These are phyloP conservation scores for Drosophila helvetica DNA, from an alignment of 2,888 invertebrate genomes.

Conservation along the genomic window DNA sequence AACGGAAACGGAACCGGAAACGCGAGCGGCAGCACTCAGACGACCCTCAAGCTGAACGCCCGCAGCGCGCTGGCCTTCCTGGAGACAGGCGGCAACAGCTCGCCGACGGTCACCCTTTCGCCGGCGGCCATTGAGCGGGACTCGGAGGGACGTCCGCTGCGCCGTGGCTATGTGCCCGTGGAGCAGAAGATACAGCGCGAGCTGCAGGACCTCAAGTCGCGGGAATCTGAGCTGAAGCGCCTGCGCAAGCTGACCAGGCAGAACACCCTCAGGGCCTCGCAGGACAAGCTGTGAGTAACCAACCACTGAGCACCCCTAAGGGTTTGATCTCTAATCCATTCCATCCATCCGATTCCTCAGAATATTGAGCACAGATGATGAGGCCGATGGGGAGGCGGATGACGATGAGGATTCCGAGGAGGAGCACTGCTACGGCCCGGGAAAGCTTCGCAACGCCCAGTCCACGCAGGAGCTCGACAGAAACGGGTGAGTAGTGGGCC, in stretches of 20 bases:
- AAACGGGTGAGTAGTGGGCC: constrained; percentile 79
- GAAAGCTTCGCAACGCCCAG: constrained; percentile 87
- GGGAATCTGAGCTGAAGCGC: constrained; percentile 91
- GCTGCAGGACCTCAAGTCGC: constrained; percentile 91
- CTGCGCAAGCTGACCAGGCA: constrained; percentile 86
- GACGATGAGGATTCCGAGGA: constrained; percentile 87
- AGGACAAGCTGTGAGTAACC: constrained; percentile 85
- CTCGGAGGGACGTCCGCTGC: constrained; percentile 87
- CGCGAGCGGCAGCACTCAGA: constrained; percentile 16
- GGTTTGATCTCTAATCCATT: neutral
- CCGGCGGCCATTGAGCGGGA: constrained; percentile 85
- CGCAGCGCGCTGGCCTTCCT: constrained; percentile 63
- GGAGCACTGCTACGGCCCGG: constrained; percentile 86
- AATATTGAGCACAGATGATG: constrained; percentile 85
- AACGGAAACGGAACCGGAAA: constrained; percentile 3
- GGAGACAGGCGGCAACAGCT: constrained; percentile 43
- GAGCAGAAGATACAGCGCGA: constrained; percentile 95
- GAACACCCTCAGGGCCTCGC: constrained; percentile 87
- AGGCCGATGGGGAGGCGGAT: constrained; percentile 85
- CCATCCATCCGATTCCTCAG: constrained; percentile 46
- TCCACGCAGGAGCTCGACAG: constrained; percentile 88
- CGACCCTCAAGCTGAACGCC: constrained; percentile 59
- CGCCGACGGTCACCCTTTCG: constrained; percentile 70
- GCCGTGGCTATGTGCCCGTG: constrained; percentile 92
- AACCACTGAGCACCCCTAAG: neutral